Percentiles rank a stretch among this genome's conserved stretches.
Evolutionary conservation across 1,140 invertebrate species (phyloP).

Genomic region (Dendrolimus kikuchii): DNA sequence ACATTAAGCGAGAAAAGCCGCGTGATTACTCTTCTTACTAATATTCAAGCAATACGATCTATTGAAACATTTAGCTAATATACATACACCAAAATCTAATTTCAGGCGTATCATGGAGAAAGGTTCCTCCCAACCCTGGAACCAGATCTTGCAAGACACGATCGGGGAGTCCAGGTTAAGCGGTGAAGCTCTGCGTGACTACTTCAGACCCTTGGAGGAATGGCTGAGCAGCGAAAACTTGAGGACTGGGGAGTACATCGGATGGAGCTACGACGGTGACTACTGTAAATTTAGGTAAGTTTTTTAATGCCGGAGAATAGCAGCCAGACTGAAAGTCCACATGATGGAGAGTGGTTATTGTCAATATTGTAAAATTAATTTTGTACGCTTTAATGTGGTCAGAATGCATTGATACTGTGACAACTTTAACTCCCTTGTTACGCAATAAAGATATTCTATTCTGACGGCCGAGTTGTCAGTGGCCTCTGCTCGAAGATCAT

Average conservation of each 20-base stretch:
- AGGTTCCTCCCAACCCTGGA: slow-evolving; percentile 91
- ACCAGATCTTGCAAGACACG: slow-evolving; percentile 83
- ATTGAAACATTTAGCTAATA: background rate
- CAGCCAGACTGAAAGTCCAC: no score
- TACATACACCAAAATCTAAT: background rate
- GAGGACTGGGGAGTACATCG: slow-evolving; percentile 83
- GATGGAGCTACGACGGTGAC: slow-evolving; percentile 90
- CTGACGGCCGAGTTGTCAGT: no score
- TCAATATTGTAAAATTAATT: no score
- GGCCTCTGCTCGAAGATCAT: no score
- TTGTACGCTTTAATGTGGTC: no score
- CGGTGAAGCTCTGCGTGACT: slow-evolving; percentile 90
- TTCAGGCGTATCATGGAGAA: slow-evolving; percentile 85
- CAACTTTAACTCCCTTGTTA: no score
- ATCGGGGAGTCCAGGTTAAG: slow-evolving; percentile 86
- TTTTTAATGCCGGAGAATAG: slow-evolving; percentile 1
- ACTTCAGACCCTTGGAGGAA: slow-evolving; percentile 91
- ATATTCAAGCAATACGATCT: no score
- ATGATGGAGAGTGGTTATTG: no score
- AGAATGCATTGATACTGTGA: no score
- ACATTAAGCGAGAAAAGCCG: no score
- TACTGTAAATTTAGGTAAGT: slow-evolving; percentile 82
- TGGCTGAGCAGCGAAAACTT: slow-evolving; percentile 90
- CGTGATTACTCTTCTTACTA: no score
- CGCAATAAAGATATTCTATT: no score